A percentile compares a stretch with the other conserved stretches of the same genome.
These are phyloP conservation scores for Charanyca ferruginea DNA, from an alignment of 2,888 invertebrate species.

Conservation along the genomic window DNA sequence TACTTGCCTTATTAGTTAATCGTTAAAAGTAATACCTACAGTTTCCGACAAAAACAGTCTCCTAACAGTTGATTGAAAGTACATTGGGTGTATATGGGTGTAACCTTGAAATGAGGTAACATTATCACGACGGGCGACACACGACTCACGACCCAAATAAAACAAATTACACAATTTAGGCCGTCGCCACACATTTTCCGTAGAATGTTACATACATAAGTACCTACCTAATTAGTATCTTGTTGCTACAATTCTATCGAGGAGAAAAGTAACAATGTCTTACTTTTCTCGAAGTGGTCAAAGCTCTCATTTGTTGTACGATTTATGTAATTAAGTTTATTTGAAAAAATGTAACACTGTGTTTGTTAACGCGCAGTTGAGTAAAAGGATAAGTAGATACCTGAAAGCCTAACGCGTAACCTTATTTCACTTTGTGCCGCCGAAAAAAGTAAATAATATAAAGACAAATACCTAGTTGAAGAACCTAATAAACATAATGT, in stretches of 20 bases:
- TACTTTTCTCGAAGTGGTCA: too few species aligned
- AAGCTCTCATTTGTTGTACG: too few species aligned
- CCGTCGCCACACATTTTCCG: slow-evolving; percentile 29
- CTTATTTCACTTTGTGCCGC: background rate
- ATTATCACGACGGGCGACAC: slow-evolving; percentile 45
- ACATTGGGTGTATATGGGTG: slow-evolving; percentile 1
- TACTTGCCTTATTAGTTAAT: background rate
- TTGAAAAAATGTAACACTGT: background rate
- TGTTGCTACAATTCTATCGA: background rate
- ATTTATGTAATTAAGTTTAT: too few species aligned
- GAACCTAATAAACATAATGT: slow-evolving; percentile 7
- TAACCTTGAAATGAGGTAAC: slow-evolving; percentile 39
- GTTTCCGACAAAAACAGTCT: background rate
- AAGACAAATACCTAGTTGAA: slow-evolving; percentile 12
- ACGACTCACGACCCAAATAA: slow-evolving; percentile 50
- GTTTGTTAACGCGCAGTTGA: background rate
- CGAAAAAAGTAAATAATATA: slow-evolving; percentile 2
- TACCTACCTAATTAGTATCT: background rate
- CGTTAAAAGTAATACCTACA: background rate
- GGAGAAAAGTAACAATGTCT: background rate
- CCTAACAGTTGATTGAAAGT: slow-evolving; percentile 5
- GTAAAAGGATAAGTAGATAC: background rate
- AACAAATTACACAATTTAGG: slow-evolving; percentile 60
- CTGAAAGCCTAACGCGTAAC: background rate
- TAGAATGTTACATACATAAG: background rate